Percentiles rank a stretch among this genome's conserved stretches.
phyloP scores from a whole-genome alignment of 2,113 vertebrate genomes.

The Apaloderma vittatum region DNA sequence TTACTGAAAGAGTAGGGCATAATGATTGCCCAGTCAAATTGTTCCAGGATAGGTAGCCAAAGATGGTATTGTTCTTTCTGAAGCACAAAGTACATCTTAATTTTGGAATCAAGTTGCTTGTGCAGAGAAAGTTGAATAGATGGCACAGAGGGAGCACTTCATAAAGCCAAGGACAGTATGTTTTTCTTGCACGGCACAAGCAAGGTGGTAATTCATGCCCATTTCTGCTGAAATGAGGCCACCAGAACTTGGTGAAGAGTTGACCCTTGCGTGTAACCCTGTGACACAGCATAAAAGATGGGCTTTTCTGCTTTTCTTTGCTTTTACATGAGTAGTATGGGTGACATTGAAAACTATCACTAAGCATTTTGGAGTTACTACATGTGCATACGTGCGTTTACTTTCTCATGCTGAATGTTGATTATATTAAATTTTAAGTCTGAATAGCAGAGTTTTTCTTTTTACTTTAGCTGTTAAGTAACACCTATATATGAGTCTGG shows the following conservation, averaged over 20 bases:
- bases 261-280: background rate
- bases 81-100: background rate
- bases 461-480: background rate
- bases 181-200: background rate
- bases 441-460: background rate
- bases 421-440: background rate
- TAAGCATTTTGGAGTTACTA: background rate
- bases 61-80: background rate
- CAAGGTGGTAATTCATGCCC: background rate
- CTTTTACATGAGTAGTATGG: background rate
- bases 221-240: background rate
- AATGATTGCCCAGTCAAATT: background rate
- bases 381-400: background rate
- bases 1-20: background rate
- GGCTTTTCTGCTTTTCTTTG: background rate
- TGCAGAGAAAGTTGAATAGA: background rate
- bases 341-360: background rate
- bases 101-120: background rate
- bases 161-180: background rate
- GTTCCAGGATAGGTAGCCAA: background rate
- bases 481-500: background rate
- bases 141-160: background rate
- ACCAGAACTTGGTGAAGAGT: background rate
- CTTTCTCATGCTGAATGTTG: background rate
- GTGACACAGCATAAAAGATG: background rate